These are phyloP conservation scores for Rhopalosiphum maidis DNA, from an alignment of 1,140 invertebrate genomes.

Conservation along the genomic window DNA sequence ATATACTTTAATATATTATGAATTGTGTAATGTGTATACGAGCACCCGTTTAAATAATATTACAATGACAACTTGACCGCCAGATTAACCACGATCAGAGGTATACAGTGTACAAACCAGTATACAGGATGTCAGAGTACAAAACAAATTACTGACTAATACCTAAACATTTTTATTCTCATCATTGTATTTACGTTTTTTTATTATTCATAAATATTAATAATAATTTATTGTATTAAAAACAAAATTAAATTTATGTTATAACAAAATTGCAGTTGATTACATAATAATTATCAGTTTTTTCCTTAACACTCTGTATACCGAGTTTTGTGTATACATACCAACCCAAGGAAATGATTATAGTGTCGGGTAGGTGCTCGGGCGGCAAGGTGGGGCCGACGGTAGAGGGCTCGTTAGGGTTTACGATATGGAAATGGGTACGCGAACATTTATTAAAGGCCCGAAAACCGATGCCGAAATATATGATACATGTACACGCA, in stretches of 20 bases:
- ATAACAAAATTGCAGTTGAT: too few relatives aligned
- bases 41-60: not conserved
- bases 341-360: not conserved
- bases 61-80: not conserved
- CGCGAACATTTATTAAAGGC: not conserved
- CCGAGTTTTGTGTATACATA: not conserved
- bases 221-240: too few relatives aligned
- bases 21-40: not conserved
- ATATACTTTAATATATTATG: not conserved
- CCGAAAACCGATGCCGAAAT: not conserved
- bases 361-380: not conserved
- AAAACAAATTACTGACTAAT: not conserved
- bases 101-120: not conserved
- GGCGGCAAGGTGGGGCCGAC: too few relatives aligned
- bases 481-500: not conserved
- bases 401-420: not conserved
- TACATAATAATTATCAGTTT: not conserved
- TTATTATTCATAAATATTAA: too few relatives aligned
- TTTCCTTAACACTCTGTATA: not conserved
- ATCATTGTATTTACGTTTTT: not conserved
- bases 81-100: not conserved
- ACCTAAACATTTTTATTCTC: not conserved
- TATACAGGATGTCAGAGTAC: not conserved
- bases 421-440: not conserved
- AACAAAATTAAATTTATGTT: too few relatives aligned